phyloP scores from a whole-genome alignment of 1,140 invertebrate genomes.

The Zaprionus kolodkinae region DNA sequence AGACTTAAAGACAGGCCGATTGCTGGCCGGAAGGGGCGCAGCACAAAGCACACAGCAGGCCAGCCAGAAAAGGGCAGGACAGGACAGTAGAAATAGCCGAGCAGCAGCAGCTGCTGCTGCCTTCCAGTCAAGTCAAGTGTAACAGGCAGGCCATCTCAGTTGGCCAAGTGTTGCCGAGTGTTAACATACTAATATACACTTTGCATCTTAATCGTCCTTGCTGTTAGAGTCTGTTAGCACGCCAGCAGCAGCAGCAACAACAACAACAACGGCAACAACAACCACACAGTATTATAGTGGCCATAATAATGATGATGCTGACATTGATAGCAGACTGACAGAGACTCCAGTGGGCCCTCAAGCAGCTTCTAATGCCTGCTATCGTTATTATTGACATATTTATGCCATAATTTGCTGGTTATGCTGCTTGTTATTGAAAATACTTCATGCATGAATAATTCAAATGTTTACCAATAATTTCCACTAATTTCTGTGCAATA shows the following conservation, averaged over 20 bases:
- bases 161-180: slow-evolving; percentile 53
- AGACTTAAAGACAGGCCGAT: slow-evolving; percentile 15
- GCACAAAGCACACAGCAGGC: slow-evolving; percentile 6
- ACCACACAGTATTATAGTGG: not conserved
- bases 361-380: slow-evolving; percentile 46
- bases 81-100: slow-evolving; percentile 21
- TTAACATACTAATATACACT: slow-evolving; percentile 81
- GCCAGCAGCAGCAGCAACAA: slow-evolving; percentile 15
- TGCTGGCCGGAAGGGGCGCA: not conserved
- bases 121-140: slow-evolving; percentile 53
- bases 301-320: slow-evolving; percentile 32
- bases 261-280: slow-evolving; percentile 2
- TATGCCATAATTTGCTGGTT: slow-evolving; percentile 47
- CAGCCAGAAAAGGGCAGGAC: not conserved
- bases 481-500: not conserved
- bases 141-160: slow-evolving; percentile 37
- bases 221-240: slow-evolving; percentile 48
- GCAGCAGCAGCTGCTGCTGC: slow-evolving; percentile 67
- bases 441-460: slow-evolving; percentile 43
- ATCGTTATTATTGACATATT: slow-evolving; percentile 60
- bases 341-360: slow-evolving; percentile 10
- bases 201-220: slow-evolving; percentile 77
- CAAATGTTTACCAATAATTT: not conserved
- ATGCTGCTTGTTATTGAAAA: slow-evolving; percentile 44
- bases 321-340: slow-evolving; percentile 24